Evolutionary conservation across 2,888 invertebrate genomes (phyloP), one percentile per base, ranked within the genome.

Genomic region (Diplolepis rosae): DNA sequence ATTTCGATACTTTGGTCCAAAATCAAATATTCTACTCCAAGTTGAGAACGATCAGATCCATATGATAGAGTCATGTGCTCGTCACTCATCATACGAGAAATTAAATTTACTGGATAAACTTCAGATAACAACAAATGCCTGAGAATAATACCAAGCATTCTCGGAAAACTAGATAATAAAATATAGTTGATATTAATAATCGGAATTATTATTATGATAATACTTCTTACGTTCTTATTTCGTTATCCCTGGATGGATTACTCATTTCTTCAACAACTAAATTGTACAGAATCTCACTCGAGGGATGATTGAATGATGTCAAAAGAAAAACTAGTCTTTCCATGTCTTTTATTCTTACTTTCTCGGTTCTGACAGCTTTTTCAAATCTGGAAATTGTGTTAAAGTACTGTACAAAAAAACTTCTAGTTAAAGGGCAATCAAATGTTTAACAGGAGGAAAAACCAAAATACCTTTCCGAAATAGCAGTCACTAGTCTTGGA

Each of bases 301-400:
- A 90, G 66, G 90, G 79, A 13, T 90, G 91, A 84, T 93, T 91
- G 77, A 93, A 93, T 82, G 92, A 90, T 1, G 92, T 91, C 82
- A 92, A 91, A 0, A 91, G 90, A 73, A 93, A 90, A 2, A 92
- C 87, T 7, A 95, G 87, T 79, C 95, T 91, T 87, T 95, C 95
- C 32, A 95, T 89, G 83, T 96, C 95, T 88, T 96, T 96, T 0
- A 95, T 61, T 74, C 95, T 91, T 0, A 91, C 86, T 3, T 83
- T 65, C 2, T 86, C 79, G 7, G 89, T 84, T 73, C 90, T 88
- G 24, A 7, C 72, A 68, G 32, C 50, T 56, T 50, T n/a, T 7
- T 24, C 61, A 56, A 68, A 68, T 50, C 51, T 1, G 35, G 3
- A 5, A 24, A n/a, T 27, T 42, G 0, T 24, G 13, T 24, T 27